Evolutionary conservation across 2,888 invertebrate species (phyloP).

Genomic region (Beris morrisii): DNA sequence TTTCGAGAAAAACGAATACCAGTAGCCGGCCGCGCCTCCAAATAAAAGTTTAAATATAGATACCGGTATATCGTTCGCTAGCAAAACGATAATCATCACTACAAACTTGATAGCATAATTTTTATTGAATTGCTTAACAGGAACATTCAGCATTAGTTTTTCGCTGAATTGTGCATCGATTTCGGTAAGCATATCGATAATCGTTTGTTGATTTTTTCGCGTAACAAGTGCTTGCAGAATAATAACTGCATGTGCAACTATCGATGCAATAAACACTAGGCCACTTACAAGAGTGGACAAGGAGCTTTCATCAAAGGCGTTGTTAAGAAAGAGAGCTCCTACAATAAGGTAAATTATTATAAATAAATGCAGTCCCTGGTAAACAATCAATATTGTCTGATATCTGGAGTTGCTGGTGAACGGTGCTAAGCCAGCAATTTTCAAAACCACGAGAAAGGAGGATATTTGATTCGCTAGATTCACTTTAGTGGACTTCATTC

Average conservation of each 20-base stretch:
- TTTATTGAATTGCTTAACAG: slow-evolving; percentile 8
- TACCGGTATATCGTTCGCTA: slow-evolving; percentile 8
- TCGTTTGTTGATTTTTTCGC: slow-evolving; percentile 31
- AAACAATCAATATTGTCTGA: neutral
- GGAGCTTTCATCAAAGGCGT: slow-evolving; percentile 13
- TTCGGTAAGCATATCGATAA: slow-evolving; percentile 38
- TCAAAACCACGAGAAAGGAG: slow-evolving; percentile 14
- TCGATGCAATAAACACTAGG: slow-evolving; percentile 41
- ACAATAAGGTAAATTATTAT: slow-evolving; percentile 6
- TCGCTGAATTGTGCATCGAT: slow-evolving; percentile 39
- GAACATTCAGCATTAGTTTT: slow-evolving; percentile 33
- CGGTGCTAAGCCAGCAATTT: slow-evolving; percentile 9
- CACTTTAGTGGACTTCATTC: neutral
- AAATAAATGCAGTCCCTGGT: slow-evolving; percentile 14
- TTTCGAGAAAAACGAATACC: slow-evolving; percentile 11
- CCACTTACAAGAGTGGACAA: slow-evolving; percentile 37
- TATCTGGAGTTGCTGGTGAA: neutral
- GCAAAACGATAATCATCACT: neutral
- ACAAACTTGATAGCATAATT: slow-evolving; percentile 12
- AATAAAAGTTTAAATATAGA: neutral
- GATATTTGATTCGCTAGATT: neutral
- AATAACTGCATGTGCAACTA: slow-evolving; percentile 42
- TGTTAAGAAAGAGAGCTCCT: slow-evolving; percentile 21
- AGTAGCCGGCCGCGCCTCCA: neutral
- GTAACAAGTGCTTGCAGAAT: slow-evolving; percentile 43